Conservation (phyloP, 2,888 invertebrate genomes). For the Apotomis betuletana region DNA sequence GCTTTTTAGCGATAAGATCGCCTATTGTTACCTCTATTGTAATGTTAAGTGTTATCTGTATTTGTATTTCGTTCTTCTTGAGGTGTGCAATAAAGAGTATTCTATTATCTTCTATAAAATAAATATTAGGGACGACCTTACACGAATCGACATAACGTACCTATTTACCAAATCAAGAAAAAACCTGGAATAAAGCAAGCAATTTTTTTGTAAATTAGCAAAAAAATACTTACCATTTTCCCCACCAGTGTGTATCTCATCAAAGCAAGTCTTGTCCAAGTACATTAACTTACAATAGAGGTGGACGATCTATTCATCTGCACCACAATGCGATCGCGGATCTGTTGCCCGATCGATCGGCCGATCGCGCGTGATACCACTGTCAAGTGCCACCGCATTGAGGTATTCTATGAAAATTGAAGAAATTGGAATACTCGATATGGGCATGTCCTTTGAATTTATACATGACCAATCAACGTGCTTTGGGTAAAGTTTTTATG, state of each 20-base stretch:
- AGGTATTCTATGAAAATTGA: slow-evolving; percentile 38
- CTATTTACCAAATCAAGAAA: too few species aligned
- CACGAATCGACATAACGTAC: too few species aligned
- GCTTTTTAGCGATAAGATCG: too few species aligned
- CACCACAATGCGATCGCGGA: slow-evolving; percentile 70
- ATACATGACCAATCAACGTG: slow-evolving; percentile 37
- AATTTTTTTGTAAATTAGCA: too few species aligned
- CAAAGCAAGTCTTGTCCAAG: slow-evolving; percentile 59
- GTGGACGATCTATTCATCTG: slow-evolving; percentile 83
- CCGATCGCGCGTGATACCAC: slow-evolving; percentile 73
- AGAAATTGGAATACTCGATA: slow-evolving; percentile 36
- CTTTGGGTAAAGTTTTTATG: slow-evolving; percentile 16
- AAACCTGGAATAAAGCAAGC: too few species aligned
- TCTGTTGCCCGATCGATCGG: slow-evolving; percentile 51
- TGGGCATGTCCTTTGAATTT: slow-evolving; percentile 30
- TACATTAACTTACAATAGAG: slow-evolving; percentile 83
- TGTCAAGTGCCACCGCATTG: slow-evolving; percentile 44
- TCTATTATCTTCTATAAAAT: too few species aligned
- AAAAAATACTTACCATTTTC: slow-evolving; percentile 32
- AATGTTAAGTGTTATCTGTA: too few species aligned
- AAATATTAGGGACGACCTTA: too few species aligned
- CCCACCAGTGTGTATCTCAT: slow-evolving; percentile 49
- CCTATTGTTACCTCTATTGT: too few species aligned
- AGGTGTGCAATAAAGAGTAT: too few species aligned
- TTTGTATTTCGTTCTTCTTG: too few species aligned